A percentile compares a stretch with the other conserved stretches of the same genome.
These are phyloP conservation scores for Vanessa tameamea DNA, from an alignment of 1,140 invertebrate genomes.

Conservation along the genomic window DNA sequence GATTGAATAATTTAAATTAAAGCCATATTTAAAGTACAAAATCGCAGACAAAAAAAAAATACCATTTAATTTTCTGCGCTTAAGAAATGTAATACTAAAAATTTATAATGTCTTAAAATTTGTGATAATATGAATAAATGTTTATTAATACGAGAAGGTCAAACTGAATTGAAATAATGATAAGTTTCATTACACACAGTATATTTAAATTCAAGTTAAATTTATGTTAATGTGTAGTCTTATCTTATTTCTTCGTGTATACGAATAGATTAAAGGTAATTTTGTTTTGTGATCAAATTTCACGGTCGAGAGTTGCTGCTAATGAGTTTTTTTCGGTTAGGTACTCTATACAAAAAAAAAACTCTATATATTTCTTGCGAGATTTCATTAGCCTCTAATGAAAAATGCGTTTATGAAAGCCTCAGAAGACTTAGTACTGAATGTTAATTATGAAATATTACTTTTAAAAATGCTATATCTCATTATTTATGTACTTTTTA, in stretches of 20 bases:
- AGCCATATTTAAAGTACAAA: no score
- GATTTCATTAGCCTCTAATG: constrained; percentile 15
- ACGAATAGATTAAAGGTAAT: constrained; percentile 37
- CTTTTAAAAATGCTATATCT: no score
- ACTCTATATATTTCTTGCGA: constrained; percentile 13
- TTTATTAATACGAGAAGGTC: no score
- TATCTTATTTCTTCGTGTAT: constrained; percentile 39
- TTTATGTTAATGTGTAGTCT: neutral
- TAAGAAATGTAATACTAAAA: no score
- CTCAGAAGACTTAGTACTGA: neutral
- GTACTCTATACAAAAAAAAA: constrained; percentile 21
- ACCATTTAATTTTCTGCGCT: no score
- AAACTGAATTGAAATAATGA: no score
- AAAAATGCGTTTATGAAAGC: constrained; percentile 6
- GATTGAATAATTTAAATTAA: no score
- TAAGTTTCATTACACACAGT: no score
- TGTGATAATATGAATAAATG: no score
- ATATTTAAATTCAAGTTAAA: constrained; percentile 12
- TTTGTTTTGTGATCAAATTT: constrained; percentile 39
- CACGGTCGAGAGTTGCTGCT: constrained; percentile 36
- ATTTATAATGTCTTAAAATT: no score
- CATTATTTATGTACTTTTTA: neutral
- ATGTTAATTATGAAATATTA: constrained; percentile 4
- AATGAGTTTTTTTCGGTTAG: constrained; percentile 37
- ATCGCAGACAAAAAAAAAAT: no score